These are phyloP conservation scores for Tetheella fluctuosa DNA, from an alignment of 2,888 invertebrate genomes.

Conservation along the genomic window DNA sequence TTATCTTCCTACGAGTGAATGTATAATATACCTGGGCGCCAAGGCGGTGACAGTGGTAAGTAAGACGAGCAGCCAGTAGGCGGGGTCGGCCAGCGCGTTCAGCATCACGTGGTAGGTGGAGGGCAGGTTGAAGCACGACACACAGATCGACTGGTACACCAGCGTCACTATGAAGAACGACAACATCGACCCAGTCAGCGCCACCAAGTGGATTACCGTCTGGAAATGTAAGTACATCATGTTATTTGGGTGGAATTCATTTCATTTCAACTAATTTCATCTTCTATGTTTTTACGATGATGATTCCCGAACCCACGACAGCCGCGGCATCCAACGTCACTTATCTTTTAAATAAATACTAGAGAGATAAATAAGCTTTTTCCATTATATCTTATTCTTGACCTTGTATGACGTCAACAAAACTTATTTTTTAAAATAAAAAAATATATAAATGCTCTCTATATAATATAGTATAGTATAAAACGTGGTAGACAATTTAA, in stretches of 20 bases:
- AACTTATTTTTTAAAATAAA: no score
- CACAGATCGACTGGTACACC: constrained; percentile 92
- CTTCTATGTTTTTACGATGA: no score
- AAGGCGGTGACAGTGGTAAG: constrained; percentile 91
- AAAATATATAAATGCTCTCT: no score
- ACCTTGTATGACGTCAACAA: no score
- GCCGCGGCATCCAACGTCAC: no score
- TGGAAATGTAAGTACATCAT: constrained; percentile 66
- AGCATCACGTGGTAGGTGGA: constrained; percentile 95
- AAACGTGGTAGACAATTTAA: neutral
- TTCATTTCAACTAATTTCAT: no score
- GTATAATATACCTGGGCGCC: constrained; percentile 89
- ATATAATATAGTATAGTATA: neutral
- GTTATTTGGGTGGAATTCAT: no score
- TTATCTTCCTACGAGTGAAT: no score
- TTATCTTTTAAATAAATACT: no score
- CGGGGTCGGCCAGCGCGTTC: constrained; percentile 87
- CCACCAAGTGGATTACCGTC: constrained; percentile 93
- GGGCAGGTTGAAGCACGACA: constrained; percentile 91
- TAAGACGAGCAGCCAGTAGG: constrained; percentile 92
- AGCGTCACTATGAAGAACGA: constrained; percentile 93
- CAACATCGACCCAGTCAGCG: constrained; percentile 90
- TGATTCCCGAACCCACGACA: no score
- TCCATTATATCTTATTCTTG: no score
- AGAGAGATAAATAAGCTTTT: no score